Percentiles rank a stretch among this genome's conserved stretches.
These are phyloP conservation scores for Napeogenes inachia DNA, from an alignment of 2,888 invertebrate genomes.

Conservation along the genomic window DNA sequence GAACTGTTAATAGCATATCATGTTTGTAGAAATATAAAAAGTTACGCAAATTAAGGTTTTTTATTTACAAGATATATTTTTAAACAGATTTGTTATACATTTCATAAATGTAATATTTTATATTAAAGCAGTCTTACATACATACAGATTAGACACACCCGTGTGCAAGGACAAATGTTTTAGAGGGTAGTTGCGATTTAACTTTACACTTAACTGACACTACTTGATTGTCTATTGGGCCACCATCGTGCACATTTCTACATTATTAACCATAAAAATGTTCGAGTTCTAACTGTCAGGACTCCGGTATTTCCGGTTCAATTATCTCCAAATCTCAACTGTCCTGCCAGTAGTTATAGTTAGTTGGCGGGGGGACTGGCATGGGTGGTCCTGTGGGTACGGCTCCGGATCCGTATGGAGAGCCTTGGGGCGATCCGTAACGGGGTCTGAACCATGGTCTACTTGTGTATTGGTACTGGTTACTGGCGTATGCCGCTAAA, in stretches of 20 bases:
- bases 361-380: conserved; percentile 64
- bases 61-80: conserved; percentile 21
- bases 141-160: conserved; percentile 8
- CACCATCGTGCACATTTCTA: neutral
- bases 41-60: conserved; percentile 44
- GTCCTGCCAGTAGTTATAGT: conserved; percentile 72
- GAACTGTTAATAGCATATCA: conserved; percentile 57
- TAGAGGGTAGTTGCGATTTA: conserved; percentile 3
- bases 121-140: conserved; percentile 36
- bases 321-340: conserved; percentile 61
- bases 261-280: neutral
- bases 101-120: conserved; percentile 57
- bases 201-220: neutral
- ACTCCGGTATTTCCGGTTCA: conserved; percentile 30
- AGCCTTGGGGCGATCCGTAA: conserved; percentile 67
- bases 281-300: conserved; percentile 20
- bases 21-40: conserved; percentile 68
- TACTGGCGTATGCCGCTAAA: conserved; percentile 68
- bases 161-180: neutral
- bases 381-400: conserved; percentile 56
- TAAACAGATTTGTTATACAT: conserved; percentile 46
- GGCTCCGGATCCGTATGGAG: conserved; percentile 55
- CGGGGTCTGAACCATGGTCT: conserved; percentile 68
- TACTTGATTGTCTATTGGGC: neutral
- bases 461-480: conserved; percentile 67